Evolutionary conservation across 2,797 vertebrate species (phyloP), one percentile per base, ranked within the genome.

Genomic region (Uromys caudimaculatus): DNA sequence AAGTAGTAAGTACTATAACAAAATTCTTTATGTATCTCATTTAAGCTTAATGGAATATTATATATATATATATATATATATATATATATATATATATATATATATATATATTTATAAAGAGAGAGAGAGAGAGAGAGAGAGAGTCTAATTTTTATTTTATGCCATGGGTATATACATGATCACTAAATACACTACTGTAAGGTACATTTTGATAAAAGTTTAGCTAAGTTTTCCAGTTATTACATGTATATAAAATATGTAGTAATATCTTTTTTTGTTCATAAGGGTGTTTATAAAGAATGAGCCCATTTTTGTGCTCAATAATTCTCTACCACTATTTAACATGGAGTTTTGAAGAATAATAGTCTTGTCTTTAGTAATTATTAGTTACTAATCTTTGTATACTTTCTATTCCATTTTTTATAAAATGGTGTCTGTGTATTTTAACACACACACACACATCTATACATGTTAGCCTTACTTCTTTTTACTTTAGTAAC

Each of bases 261-360:
- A 38, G 5, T 81, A 3, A 56, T 56, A 1, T 76, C 78, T 83
- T 58, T 89, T 91, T 27, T 27, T 56, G 3, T 60, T 78, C 1
- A 0, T 56, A 94, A 90, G 90, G 62, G 9, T 89, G 1, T 79
- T 84, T 75, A 5, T 52, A 9, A 62, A 95, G 95, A 98, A 96
- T 89, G 89, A n/a, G 6, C 41, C 44, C 13, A 0, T 73, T 91
- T 91, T 4, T 89, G 44, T 82, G 56, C 2, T 54, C 44, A 27
- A 92, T 6, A 52, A 58, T 96, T 87, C 0, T 0, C 44, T 6
- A 19, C 52, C 27, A 9, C 50, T 77, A 50, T 78, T 56, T 47
- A 21, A 71, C 41, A 21, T 89, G 21, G 35, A 38, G 27, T 95
- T 58, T 94, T 95, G 23, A 77, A 69, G 81, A 44, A 41, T 97